Conservation (phyloP, 2,113 vertebrate genomes). For the Hippocampus comes region DNA sequence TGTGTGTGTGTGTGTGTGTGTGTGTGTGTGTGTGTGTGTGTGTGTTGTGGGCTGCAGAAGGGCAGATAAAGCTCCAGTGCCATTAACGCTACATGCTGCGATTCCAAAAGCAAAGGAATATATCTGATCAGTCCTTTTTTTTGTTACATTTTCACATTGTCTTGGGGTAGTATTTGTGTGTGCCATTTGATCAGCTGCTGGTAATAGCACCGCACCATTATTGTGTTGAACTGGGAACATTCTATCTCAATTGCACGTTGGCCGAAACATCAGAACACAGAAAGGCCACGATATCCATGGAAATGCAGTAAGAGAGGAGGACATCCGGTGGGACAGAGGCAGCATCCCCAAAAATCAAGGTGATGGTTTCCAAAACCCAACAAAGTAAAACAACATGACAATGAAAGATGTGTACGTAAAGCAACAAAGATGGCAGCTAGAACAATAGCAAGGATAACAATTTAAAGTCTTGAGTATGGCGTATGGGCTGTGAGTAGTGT, state of each 20-base stretch:
- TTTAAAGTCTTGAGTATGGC: slow-evolving; percentile 67
- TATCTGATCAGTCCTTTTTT: slow-evolving; percentile 31
- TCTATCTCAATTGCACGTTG: slow-evolving; percentile 67
- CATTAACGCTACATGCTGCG: slow-evolving; percentile 31
- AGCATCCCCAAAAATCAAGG: slow-evolving; percentile 54
- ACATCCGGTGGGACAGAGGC: slow-evolving; percentile 62
- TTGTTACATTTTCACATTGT: slow-evolving; percentile 61
- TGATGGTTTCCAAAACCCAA: slow-evolving; percentile 46
- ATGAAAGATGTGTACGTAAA: slow-evolving; percentile 42
- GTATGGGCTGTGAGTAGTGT: slow-evolving; percentile 58
- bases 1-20: background rate
- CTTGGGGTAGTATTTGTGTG: slow-evolving; percentile 56
- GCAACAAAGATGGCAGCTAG: slow-evolving; percentile 54
- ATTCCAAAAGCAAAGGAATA: slow-evolving; percentile 32
- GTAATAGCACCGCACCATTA: slow-evolving; percentile 60
- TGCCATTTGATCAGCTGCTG: slow-evolving; percentile 63
- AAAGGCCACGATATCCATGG: slow-evolving; percentile 71
- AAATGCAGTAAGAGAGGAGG: slow-evolving; percentile 57
- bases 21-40: too few relatives aligned
- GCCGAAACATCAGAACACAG: slow-evolving; percentile 57
- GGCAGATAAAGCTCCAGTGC: slow-evolving; percentile 30
- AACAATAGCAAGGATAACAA: slow-evolving; percentile 64
- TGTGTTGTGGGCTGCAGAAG: background rate
- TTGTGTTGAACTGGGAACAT: slow-evolving; percentile 58
- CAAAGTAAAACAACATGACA: slow-evolving; percentile 41